These are phyloP conservation scores for Apamea anceps DNA, from an alignment of 2,888 invertebrate genomes.

Conservation along the genomic window DNA sequence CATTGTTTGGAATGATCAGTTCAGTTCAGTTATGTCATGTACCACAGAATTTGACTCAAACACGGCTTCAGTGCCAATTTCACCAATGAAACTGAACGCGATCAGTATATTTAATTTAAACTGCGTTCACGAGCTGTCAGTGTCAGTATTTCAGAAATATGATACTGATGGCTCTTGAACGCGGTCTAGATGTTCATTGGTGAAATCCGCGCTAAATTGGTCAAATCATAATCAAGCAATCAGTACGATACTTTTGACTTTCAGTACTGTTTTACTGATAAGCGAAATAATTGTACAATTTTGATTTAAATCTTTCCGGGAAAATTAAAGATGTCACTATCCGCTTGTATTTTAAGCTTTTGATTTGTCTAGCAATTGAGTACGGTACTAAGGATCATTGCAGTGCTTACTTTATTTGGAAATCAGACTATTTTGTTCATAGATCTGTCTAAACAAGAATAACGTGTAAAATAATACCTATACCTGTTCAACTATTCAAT, in stretches of 20 bases:
- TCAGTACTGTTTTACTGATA: neutral
- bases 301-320: too few species aligned
- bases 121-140: neutral
- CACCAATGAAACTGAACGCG: neutral
- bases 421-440: neutral
- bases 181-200: neutral
- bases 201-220: neutral
- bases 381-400: neutral
- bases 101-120: neutral
- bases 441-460: neutral
- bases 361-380: neutral
- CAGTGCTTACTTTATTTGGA: neutral
- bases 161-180: neutral
- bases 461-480: neutral
- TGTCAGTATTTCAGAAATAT: neutral
- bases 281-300: too few species aligned
- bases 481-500: neutral
- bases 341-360: neutral
- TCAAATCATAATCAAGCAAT: neutral
- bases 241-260: neutral
- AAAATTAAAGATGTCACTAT: too few species aligned
- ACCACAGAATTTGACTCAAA: neutral
- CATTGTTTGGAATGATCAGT: neutral
- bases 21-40: neutral
- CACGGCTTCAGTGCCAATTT: neutral